These are phyloP conservation scores for Palythoa grandiflora DNA, from an alignment of 92 coral and sea anemone species.

Conservation along the genomic window DNA sequence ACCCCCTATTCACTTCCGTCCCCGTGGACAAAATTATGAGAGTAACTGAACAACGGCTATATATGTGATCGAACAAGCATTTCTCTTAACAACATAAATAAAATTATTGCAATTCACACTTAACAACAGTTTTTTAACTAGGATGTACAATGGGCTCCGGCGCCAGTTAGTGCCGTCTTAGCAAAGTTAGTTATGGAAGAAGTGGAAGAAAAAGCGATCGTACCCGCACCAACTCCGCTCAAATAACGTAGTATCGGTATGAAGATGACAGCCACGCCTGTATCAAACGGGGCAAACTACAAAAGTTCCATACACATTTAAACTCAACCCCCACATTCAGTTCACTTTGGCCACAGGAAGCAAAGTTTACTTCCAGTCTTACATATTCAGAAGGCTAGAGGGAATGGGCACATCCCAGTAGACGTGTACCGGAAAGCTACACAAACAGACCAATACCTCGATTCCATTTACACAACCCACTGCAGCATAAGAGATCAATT, in stretches of 20 bases:
- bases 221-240: too few species aligned
- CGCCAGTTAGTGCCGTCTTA: not conserved
- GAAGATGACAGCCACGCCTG: not conserved
- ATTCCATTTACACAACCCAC: not conserved
- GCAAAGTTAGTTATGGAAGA: too few species aligned
- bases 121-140: not conserved
- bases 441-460: too few species aligned
- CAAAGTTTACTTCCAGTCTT: not conserved
- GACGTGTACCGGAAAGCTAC: not conserved
- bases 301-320: not conserved
- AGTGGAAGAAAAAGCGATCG: too few species aligned
- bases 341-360: not conserved
- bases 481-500: not conserved
- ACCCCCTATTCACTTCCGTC: not conserved
- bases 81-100: not conserved
- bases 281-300: not conserved
- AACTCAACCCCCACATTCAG: slow-evolving; percentile 5
- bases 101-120: not conserved
- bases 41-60: not conserved
- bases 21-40: not conserved
- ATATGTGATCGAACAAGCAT: not conserved
- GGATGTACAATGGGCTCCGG: not conserved
- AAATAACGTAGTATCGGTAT: too few species aligned
- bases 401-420: not conserved
- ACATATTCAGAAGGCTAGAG: not conserved